Evolutionary conservation across 2,888 invertebrate species (phyloP), one percentile per base, ranked within the genome.

Genomic region (Coelogynopora nodosa): DNA sequence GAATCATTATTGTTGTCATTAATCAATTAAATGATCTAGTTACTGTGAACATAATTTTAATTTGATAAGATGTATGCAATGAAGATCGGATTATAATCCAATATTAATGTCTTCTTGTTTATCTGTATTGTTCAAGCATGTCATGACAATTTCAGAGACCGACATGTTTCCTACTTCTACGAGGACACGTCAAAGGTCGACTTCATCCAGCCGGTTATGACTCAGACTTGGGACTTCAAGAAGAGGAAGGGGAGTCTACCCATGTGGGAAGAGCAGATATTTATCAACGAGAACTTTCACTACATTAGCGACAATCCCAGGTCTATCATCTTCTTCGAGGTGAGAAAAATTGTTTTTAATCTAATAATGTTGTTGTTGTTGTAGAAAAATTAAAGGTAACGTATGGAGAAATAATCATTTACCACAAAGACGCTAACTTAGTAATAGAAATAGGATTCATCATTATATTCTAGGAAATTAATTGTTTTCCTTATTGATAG

Each of bases 221-320:
- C 94, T 0, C 93, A 93, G 86, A 93, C 93, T 29, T 94, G 93
- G 90, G 93, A 94, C 90, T 93, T 94, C 88, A 93, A 93, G 89
- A 91, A 93, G 87, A 93, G 93, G 88, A 92, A 92, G 93, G 92
- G 91, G 5, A 90, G 90, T 0, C 88, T 92, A 67, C 94, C 94
- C 0, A 90, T 92, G 0, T 95, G 95, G 95, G 94, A 95, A 90
- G 94, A 95, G 90, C 91, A 93, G 82, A 89, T 95, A 2, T 90
- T 94, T 49, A 93, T 94, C 88, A 94, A 94, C 90, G 94, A 94
- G 89, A 93, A 92, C 82, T 92, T 92, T 87, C 89, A 92, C 84
- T 91, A 92, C 88, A 91, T 92, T 0, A 90, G 91, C 85, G 89
- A 90, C 10, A 90, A 92, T 18, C 90, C 92, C 0, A 91, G 91